Evolutionary conservation across 1,140 invertebrate species (phyloP).

Genomic region (Akabosia matsudoensis): DNA sequence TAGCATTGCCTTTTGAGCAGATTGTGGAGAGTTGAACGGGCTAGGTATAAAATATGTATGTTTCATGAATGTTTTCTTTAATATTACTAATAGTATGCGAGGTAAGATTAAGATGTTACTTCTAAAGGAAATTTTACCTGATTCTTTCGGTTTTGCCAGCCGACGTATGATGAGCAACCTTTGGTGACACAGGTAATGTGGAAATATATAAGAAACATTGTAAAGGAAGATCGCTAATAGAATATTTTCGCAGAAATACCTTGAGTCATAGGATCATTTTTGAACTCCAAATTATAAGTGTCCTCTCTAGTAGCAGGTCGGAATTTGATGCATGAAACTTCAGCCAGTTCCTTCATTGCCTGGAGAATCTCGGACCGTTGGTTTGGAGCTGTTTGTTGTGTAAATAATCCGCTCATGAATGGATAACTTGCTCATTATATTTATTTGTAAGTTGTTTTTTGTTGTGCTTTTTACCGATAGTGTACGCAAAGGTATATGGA

Average conservation of each 20-base stretch:
- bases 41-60: neutral
- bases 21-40: conserved; percentile 26
- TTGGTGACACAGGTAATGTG: no score
- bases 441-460: neutral
- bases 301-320: conserved; percentile 25
- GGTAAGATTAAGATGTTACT: neutral
- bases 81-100: neutral
- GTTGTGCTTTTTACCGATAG: conserved; percentile 1
- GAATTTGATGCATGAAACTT: conserved; percentile 27
- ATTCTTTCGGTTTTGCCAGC: conserved; percentile 33
- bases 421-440: no score
- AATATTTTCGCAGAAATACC: no score
- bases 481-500: conserved; percentile 8
- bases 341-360: conserved; percentile 22
- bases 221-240: neutral
- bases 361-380: conserved; percentile 1
- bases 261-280: conserved; percentile 34
- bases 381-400: conserved; percentile 24
- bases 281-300: conserved; percentile 19
- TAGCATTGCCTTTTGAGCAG: conserved; percentile 36
- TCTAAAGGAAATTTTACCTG: conserved; percentile 18
- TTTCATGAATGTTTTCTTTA: neutral
- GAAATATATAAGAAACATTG: neutral
- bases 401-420: neutral
- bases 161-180: conserved; percentile 35